Evolutionary conservation across 2,888 invertebrate genomes (phyloP).

Genomic region (Holacanthella duospinosa): DNA sequence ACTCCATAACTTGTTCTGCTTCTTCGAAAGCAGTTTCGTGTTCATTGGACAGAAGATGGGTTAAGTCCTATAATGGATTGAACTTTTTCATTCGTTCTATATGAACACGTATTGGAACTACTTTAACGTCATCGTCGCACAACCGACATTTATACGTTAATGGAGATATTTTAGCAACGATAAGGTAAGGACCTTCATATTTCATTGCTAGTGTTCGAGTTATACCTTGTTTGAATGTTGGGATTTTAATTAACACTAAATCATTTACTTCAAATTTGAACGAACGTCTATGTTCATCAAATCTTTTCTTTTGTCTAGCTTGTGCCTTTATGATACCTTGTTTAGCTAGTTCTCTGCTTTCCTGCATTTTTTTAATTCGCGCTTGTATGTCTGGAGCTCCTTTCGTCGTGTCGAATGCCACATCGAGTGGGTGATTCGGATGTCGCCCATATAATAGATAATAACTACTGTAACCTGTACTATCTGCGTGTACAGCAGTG

Average conservation of each 20-base stretch:
- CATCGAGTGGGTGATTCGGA: conserved; percentile 18
- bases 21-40: neutral
- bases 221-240: neutral
- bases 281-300: neutral
- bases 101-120: neutral
- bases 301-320: neutral
- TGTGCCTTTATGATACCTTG: neutral
- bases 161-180: neutral
- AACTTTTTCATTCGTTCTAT: neutral
- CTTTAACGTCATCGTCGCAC: neutral
- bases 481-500: conserved; percentile 14
- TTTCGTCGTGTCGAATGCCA: neutral
- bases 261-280: neutral
- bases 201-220: neutral
- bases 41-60: neutral
- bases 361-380: neutral
- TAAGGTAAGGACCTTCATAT: neutral
- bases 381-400: neutral
- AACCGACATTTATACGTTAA: neutral
- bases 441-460: conserved; percentile 24
- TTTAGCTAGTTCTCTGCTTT: neutral
- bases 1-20: neutral
- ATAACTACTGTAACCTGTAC: conserved; percentile 21
- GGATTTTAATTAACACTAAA: neutral
- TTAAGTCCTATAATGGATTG: neutral